These are phyloP conservation scores for Pinna nobilis DNA, from an alignment of 1,140 invertebrate genomes.

Conservation along the genomic window DNA sequence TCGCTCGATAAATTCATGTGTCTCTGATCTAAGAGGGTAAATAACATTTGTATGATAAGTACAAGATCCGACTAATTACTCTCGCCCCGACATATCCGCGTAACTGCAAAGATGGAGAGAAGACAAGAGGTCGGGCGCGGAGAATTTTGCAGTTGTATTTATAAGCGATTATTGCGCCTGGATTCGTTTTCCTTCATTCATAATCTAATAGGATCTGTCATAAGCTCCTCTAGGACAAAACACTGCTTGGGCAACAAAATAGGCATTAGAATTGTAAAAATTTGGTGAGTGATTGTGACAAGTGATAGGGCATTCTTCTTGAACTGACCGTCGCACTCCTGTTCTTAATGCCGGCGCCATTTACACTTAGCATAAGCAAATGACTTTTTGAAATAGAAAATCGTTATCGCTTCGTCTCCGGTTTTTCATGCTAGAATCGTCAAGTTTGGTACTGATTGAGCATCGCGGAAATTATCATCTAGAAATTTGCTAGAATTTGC, in stretches of 20 bases:
- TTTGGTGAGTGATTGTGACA: constrained; percentile 8
- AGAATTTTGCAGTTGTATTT: constrained; percentile 11
- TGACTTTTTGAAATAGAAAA: constrained; percentile 1
- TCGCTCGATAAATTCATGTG: constrained; percentile 16
- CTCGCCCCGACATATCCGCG: background rate
- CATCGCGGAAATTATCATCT: constrained; percentile 9
- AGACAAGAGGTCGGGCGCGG: background rate
- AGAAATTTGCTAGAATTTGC: constrained; percentile 44
- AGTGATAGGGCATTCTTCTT: constrained; percentile 14
- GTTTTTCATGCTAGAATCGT: constrained; percentile 10
- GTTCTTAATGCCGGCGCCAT: background rate
- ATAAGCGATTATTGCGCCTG: constrained; percentile 23
- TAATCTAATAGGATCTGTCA: constrained; percentile 13
- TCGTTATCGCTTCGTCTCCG: background rate
- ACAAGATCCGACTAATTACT: constrained; percentile 26
- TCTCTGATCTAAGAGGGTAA: constrained; percentile 28
- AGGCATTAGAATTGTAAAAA: constrained; percentile 12
- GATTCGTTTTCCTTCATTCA: constrained; percentile 6
- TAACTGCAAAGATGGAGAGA: background rate
- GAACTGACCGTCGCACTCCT: constrained; percentile 19
- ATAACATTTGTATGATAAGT: constrained; percentile 17
- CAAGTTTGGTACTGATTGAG: background rate
- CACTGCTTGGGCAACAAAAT: too few species aligned
- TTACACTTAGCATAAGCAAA: background rate
- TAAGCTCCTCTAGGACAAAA: too few species aligned